Percentiles rank a stretch among this genome's conserved stretches.
Conservation (phyloP, 2,113 vertebrate genomes). For the Seriola dumerili region DNA sequence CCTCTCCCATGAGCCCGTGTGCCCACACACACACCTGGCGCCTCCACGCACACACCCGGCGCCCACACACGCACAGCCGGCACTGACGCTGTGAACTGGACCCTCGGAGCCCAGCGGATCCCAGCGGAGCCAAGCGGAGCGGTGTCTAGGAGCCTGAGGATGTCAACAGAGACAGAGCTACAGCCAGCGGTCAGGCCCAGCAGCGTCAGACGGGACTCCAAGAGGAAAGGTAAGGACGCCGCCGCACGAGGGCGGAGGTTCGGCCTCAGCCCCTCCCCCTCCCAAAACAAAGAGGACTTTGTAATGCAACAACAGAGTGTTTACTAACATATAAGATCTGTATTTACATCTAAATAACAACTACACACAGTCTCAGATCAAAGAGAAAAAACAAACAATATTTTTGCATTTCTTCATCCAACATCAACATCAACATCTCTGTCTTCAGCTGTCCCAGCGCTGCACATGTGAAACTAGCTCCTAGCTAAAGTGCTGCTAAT, state of each 20-base stretch:
- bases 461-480: too few relatives aligned
- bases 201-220: constrained; percentile 98
- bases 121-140: constrained; percentile 69
- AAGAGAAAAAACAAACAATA: too few relatives aligned
- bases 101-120: constrained; percentile 64
- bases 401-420: too few relatives aligned
- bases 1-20: constrained; percentile 96
- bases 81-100: constrained; percentile 76
- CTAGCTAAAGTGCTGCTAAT: too few relatives aligned
- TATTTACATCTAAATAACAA: too few relatives aligned
- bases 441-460: too few relatives aligned
- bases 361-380: too few relatives aligned
- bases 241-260: background rate
- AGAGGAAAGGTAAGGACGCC: constrained; percentile 92
- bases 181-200: constrained; percentile 99
- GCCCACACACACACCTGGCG: constrained; percentile 82
- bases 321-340: too few relatives aligned
- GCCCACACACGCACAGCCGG: constrained; percentile 72
- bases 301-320: too few relatives aligned
- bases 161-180: constrained; percentile 99
- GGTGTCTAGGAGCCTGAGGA: constrained; percentile 85
- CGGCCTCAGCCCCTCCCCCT: too few relatives aligned
- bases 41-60: constrained; percentile 79
- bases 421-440: too few relatives aligned
- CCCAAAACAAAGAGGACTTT: too few relatives aligned